Conservation (phyloP, 2,797 vertebrate species). For the Hozukius guyotensis region DNA sequence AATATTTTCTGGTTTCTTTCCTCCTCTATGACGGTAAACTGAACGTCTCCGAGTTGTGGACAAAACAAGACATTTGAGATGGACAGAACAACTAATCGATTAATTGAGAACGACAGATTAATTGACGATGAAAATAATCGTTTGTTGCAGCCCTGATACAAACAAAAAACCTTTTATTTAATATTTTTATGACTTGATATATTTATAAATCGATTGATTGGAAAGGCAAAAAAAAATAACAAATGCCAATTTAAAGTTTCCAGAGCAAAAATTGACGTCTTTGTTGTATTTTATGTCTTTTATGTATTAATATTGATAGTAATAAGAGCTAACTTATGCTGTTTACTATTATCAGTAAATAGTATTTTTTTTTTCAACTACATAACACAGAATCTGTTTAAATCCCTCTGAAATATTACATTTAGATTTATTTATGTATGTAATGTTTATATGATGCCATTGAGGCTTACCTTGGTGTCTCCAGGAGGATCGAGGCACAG, state of each 20-base stretch:
- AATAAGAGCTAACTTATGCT: background rate
- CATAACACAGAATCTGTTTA: background rate
- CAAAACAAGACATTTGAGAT: no score
- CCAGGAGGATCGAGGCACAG: slow-evolving; percentile 91
- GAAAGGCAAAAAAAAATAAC: background rate
- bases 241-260: background rate
- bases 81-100: no score
- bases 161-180: background rate
- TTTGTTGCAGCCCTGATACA: no score
- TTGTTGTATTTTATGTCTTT: background rate
- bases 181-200: background rate
- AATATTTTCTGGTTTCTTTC: no score
- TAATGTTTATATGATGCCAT: no score
- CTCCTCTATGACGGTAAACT: no score
- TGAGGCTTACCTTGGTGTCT: slow-evolving; percentile 88
- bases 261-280: background rate
- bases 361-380: background rate
- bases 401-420: background rate
- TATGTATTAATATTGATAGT: background rate
- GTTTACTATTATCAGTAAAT: background rate
- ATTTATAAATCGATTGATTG: background rate
- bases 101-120: no score
- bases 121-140: no score
- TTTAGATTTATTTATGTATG: background rate
- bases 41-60: no score